phyloP scores from a whole-genome alignment of 2,888 invertebrate genomes.

The Amiota communis region DNA sequence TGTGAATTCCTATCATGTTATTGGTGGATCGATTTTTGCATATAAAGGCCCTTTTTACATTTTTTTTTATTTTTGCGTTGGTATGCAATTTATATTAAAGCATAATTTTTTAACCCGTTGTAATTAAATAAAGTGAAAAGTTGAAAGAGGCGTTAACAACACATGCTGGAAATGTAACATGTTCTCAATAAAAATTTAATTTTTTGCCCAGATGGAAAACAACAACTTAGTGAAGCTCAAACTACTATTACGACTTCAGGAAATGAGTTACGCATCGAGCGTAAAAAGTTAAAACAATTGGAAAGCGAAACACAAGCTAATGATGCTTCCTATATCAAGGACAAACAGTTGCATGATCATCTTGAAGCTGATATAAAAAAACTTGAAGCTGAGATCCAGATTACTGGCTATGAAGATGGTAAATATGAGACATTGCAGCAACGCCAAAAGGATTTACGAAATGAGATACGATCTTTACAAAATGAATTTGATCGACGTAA shows the following conservation, averaged over 20 bases:
- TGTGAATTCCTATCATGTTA: no score
- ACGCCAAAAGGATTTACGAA: conserved; percentile 74
- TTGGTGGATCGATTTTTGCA: no score
- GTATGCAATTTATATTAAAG: no score
- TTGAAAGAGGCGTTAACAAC: no score
- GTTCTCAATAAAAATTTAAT: no score
- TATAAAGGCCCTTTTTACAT: no score
- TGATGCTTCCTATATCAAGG: conserved; percentile 79
- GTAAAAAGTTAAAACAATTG: conserved; percentile 78
- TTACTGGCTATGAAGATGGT: conserved; percentile 78
- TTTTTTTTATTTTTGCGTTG: no score
- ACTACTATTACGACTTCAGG: conserved; percentile 79
- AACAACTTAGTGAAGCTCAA: conserved; percentile 82
- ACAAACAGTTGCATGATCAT: conserved; percentile 76
- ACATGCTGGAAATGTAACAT: no score
- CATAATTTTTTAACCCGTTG: no score
- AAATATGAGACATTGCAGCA: conserved; percentile 75
- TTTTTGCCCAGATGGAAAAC: conserved; percentile 78
- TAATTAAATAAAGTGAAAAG: no score
- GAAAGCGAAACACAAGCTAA: conserved; percentile 80
- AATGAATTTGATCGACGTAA: conserved; percentile 62
- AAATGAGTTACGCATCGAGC: conserved; percentile 82
- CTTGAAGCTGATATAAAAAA: conserved; percentile 76
- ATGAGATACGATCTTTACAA: conserved; percentile 75
- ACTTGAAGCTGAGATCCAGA: conserved; percentile 74